Evolutionary conservation across 2,888 invertebrate species (phyloP).

Genomic region (Mythimna loreyi): DNA sequence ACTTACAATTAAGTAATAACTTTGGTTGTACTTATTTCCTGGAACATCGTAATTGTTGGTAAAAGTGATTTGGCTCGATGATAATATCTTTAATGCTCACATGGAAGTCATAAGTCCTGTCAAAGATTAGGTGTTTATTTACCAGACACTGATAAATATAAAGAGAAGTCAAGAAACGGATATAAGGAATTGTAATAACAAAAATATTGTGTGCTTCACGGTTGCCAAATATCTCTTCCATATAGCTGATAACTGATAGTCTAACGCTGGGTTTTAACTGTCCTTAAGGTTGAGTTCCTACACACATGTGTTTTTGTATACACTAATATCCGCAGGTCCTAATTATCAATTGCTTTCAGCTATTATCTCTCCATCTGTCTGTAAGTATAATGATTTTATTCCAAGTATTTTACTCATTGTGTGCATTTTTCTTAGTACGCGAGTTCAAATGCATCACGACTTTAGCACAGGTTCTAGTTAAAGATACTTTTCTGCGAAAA

Average conservation of each 20-base stretch:
- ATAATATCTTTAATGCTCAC: background rate
- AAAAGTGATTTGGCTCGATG: background rate
- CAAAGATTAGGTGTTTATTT: background rate
- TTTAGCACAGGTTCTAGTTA: background rate
- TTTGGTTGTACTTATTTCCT: background rate
- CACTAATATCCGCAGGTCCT: no score
- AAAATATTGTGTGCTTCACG: background rate
- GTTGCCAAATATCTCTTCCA: background rate
- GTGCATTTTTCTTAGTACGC: no score
- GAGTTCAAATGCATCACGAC: background rate
- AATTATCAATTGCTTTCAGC: no score
- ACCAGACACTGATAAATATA: no score
- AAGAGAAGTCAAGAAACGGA: no score
- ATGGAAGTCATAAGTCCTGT: background rate
- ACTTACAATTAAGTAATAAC: background rate
- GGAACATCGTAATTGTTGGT: background rate
- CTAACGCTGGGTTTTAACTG: background rate
- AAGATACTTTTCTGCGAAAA: background rate
- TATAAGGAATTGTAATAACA: no score
- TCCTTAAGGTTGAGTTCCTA: background rate
- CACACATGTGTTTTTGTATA: no score
- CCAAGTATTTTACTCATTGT: no score
- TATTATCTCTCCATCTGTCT: no score
- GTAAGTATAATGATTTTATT: no score
- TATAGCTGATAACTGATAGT: background rate